Evolutionary conservation across 2,113 vertebrate genomes (phyloP), one percentile per base, ranked within the genome.

Genomic region (Odontophorus gujanensis): DNA sequence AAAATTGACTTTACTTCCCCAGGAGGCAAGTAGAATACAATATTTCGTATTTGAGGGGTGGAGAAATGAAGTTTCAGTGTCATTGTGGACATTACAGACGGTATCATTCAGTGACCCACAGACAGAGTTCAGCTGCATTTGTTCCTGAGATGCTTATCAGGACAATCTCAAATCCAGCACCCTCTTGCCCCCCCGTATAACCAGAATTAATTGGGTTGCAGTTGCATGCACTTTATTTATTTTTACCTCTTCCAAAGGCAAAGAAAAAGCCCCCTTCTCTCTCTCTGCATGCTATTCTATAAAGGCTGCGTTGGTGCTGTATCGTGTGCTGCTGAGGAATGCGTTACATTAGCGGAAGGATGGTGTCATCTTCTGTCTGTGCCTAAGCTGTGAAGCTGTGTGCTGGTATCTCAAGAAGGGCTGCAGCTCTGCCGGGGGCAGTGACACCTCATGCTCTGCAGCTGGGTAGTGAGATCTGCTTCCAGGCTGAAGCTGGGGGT

Each of bases 41-140:
- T 83, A 81, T 89, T 87, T 90, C 51, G 57, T 83, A 77, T 93
- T 83, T 90, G 68, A 93, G 75, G 15, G 32, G 7, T 71, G 67
- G 34, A 30, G 25, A 95, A 96, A 95, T 83, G 72, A 85, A 89
- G 89, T 85, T 87, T 63, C 65, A 40, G 28, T 78, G 65, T 77
- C 59, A 18, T n/a, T 81, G 63, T 78, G 79, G 38, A 42, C 61
- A 42, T 79, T 73, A 66, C 82, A 91, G 75, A 25, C 36, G 38
- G 77, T 40, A 61, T 48, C 2, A 2, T 55, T 95, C 0, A 1
- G 32, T 85, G 47, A 92, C 72, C 68, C 51, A 80, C 24, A 67
- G 79, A 77, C 13, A 89, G 34, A 0, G 85, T 68, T 38, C 38
- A 93, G 24, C 38, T 83, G 14, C 65, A 30, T 90, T 81, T 95